Evolutionary conservation across 2,797 vertebrate genomes (phyloP), one percentile per base, ranked within the genome.

Genomic region (Gymnodraco acuticeps): DNA sequence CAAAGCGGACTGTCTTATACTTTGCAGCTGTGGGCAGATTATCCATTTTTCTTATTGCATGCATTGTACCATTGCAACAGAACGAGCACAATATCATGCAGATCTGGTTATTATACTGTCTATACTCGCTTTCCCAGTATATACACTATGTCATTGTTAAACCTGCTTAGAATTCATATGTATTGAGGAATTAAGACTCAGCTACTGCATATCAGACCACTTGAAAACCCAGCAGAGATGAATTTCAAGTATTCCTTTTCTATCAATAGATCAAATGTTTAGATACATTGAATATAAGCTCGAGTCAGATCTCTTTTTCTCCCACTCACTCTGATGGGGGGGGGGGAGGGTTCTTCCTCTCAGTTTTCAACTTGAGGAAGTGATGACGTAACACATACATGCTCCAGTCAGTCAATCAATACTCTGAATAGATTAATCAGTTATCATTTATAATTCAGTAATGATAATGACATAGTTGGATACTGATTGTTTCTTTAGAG

Each of bases 221-320:
- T 68, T 1, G 5, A 23, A 10, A 16, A 47, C n/a, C 5, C 61
- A 61, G 12, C 7, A 61, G 47, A n/a, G 54, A 58, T 72, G 13
- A 20, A 54, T 71, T 33, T 48, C 2, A 45, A 56, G 15, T 1
- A 27, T 14, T 43, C 33, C 27, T 42, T 14, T 16, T 47, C 20
- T 43, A 75, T 73, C 58, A 65, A 73, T 72, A 55, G 41, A 54
- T 19, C 11, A 38, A 17, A 27, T 55, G 71, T 71, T 71, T 38
- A 52, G 10, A 41, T 74, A 66, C 27, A 60, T 19, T 58, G n/a
- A 75, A 54, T 78, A 65, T 64, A 71, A 55, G 48, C 69, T 74
- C 19, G 9, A 10, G 75, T 75, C 64, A 74, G 64, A 76, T 68
- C 41, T 48, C 11, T 81, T 73, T 70, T 55, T 60, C 52, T 66